phyloP scores from a whole-genome alignment of 2,888 invertebrate genomes.

The Drosophila incognita region DNA sequence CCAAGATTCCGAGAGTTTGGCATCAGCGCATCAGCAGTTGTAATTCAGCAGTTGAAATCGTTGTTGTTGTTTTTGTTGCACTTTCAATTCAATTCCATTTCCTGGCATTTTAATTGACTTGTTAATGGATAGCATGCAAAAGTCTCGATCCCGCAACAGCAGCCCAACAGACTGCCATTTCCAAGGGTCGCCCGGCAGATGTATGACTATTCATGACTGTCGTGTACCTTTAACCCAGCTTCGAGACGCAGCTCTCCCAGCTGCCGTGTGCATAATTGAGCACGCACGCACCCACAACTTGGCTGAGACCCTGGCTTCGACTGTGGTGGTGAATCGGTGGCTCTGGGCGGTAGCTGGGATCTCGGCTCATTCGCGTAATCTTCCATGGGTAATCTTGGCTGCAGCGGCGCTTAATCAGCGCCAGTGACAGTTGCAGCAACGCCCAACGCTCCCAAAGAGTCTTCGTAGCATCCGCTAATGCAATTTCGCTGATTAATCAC shows the following conservation, averaged over 20 bases:
- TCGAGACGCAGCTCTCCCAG: conserved; percentile 1
- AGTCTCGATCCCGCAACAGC: conserved; percentile 8
- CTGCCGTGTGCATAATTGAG: conserved; percentile 69
- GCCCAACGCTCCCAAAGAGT: conserved; percentile 57
- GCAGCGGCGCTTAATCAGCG: conserved; percentile 73
- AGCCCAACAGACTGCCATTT: conserved; percentile 4
- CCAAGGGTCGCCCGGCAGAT: conserved; percentile 39
- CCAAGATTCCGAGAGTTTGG: conserved; percentile 32
- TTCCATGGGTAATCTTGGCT: conserved; percentile 55
- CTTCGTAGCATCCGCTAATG: conserved; percentile 63
- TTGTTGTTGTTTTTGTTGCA: neutral
- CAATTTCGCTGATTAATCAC: conserved; percentile 81
- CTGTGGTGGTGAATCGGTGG: conserved; percentile 3
- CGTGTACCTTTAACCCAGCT: conserved; percentile 51
- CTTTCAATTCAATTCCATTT: conserved; percentile 48
- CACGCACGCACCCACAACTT: conserved; percentile 76
- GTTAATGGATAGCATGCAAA: conserved; percentile 64
- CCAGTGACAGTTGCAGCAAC: conserved; percentile 76
- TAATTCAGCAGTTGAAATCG: conserved; percentile 32
- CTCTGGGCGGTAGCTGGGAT: conserved; percentile 20
- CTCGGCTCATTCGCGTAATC: conserved; percentile 51
- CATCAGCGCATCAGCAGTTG: conserved; percentile 36
- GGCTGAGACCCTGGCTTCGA: conserved; percentile 5
- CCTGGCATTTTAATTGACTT: conserved; percentile 79
- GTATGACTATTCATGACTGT: conserved; percentile 50